Conservation (phyloP, 2,113 vertebrate species). For the Nerophis ophidion region DNA sequence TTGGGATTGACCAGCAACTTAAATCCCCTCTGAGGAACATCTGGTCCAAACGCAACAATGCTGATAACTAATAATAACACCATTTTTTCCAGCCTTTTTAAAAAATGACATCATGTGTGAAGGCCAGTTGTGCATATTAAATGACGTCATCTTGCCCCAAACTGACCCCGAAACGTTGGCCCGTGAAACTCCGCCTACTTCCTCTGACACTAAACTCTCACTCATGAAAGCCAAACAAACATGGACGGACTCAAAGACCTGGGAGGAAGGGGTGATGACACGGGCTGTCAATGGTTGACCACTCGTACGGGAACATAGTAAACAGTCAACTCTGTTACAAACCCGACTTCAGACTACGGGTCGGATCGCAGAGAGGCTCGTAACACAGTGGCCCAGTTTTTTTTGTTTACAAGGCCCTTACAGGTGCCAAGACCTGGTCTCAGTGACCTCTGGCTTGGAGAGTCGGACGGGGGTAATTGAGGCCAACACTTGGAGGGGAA, state of each 20-base stretch:
- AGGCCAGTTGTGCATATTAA: no score
- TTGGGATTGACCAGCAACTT: no score
- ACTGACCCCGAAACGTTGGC: no score
- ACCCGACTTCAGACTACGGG: constrained; percentile 7
- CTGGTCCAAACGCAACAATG: no score
- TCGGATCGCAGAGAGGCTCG: neutral
- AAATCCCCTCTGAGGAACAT: no score
- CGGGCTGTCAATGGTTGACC: constrained; percentile 48
- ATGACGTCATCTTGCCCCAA: no score
- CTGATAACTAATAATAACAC: no score
- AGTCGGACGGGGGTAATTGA: neutral
- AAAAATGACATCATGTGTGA: no score
- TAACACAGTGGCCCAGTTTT: constrained; percentile 2
- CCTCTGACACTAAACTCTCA: neutral
- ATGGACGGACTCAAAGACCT: no score
- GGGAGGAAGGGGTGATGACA: neutral
- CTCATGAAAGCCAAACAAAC: constrained; percentile 5
- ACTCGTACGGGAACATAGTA: constrained; percentile 6
- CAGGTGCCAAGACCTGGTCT: neutral
- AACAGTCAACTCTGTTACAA: constrained; percentile 31
- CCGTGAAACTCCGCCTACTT: no score
- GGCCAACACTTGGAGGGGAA: neutral
- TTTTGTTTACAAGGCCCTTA: neutral
- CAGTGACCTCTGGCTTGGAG: neutral
- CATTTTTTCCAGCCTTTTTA: no score